Evolutionary conservation across 2,888 invertebrate genomes (phyloP).

Genomic region (Athalia circularis): DNA sequence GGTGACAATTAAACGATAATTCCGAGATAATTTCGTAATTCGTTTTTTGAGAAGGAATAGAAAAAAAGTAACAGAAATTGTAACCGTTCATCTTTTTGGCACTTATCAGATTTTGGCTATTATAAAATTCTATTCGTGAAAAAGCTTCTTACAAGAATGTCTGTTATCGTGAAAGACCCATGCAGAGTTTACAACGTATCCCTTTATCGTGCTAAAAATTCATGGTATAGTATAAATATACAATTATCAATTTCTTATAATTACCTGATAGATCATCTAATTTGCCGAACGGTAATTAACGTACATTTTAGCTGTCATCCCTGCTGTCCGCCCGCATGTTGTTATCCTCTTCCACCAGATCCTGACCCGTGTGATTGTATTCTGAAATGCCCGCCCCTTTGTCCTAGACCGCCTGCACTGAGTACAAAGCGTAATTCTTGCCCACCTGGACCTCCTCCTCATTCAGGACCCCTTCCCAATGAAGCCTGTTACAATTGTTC

Average conservation of each 20-base stretch:
- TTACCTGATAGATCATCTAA: background rate
- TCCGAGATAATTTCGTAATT: no score
- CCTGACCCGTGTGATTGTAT: constrained; percentile 48
- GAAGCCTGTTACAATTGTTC: constrained; percentile 49
- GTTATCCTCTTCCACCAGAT: constrained; percentile 50
- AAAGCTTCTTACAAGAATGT: constrained; percentile 38
- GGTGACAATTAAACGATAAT: no score
- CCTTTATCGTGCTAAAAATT: constrained; percentile 48
- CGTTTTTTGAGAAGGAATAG: no score
- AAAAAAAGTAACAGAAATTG: no score
- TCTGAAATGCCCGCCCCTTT: constrained; percentile 37
- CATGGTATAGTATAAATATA: constrained; percentile 40
- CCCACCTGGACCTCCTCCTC: constrained; percentile 49
- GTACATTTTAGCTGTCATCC: constrained; percentile 48
- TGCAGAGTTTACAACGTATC: constrained; percentile 46
- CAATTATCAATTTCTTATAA: background rate
- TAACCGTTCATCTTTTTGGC: no score
- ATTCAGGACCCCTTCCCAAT: constrained; percentile 52
- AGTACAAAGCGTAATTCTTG: constrained; percentile 17
- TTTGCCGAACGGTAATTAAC: background rate
- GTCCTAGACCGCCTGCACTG: constrained; percentile 17
- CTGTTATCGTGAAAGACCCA: constrained; percentile 51
- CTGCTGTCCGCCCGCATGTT: constrained; percentile 50
- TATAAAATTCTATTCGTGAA: no score
- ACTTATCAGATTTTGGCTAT: no score